Percentiles rank a stretch among this genome's conserved stretches.
Conservation (phyloP, 1,140 invertebrate species). For the Dufourea novaeangliae region DNA sequence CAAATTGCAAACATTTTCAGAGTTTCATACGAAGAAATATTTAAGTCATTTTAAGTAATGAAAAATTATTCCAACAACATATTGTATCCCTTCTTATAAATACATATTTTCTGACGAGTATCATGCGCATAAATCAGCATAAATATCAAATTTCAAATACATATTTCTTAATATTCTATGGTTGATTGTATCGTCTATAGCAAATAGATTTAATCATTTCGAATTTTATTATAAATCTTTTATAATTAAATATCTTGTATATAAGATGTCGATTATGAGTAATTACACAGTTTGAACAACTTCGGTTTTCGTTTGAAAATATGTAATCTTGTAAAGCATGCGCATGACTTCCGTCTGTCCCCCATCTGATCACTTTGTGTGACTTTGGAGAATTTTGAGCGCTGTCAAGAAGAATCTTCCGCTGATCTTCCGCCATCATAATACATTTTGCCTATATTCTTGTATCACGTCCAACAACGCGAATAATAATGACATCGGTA, state of each 20-base stretch:
- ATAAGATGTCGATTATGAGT: background rate
- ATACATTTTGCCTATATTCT: constrained; percentile 56
- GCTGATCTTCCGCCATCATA: constrained; percentile 41
- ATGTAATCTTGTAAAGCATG: constrained; percentile 34
- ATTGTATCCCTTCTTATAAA: background rate
- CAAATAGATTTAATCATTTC: background rate
- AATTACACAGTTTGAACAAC: constrained; percentile 2
- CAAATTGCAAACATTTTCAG: no score
- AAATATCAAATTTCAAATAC: background rate
- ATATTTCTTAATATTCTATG: background rate
- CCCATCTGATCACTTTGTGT: constrained; percentile 4
- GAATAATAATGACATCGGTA: constrained; percentile 77
- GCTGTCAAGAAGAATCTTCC: constrained; percentile 21
- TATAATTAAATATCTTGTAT: background rate
- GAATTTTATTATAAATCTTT: background rate
- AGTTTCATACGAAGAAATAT: background rate
- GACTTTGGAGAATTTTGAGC: constrained; percentile 41
- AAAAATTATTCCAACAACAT: background rate
- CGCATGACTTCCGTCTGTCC: constrained; percentile 19
- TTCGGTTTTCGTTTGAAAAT: constrained; percentile 26
- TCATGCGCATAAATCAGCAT: no score
- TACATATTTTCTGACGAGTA: background rate
- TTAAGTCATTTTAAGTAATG: no score
- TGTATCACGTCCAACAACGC: constrained; percentile 59
- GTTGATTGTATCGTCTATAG: background rate